Evolutionary conservation across 2,888 invertebrate species (phyloP).

Genomic region (Agonum fuliginosum): DNA sequence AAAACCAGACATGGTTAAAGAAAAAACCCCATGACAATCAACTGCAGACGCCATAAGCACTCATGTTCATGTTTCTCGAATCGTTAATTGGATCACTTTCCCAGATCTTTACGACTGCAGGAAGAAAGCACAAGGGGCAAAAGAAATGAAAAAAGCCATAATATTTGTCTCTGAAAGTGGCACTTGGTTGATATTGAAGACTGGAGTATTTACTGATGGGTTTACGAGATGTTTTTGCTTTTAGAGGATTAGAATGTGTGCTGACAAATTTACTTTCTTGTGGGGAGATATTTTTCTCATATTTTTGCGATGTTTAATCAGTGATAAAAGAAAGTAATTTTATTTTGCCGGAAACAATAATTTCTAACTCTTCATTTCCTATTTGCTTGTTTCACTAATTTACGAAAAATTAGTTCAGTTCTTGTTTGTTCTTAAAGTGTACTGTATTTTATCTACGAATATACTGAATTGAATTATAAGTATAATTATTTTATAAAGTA

Average conservation of each 20-base stretch:
- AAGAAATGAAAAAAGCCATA: not conserved
- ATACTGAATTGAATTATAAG: too few relatives aligned
- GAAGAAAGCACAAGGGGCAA: not conserved
- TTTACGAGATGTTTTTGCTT: not conserved
- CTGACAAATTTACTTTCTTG: not conserved
- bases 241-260: not conserved
- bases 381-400: not conserved
- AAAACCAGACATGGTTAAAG: slow-evolving; percentile 46
- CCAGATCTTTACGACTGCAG: not conserved
- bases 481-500: too few relatives aligned
- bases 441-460: too few relatives aligned
- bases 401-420: too few relatives aligned
- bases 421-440: too few relatives aligned
- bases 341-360: not conserved
- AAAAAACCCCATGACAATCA: slow-evolving; percentile 14
- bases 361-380: not conserved
- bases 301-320: not conserved
- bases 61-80: slow-evolving; percentile 25
- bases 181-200: not conserved
- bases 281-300: not conserved
- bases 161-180: not conserved
- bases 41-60: not conserved
- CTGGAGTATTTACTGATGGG: not conserved
- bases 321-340: not conserved
- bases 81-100: slow-evolving; percentile 43